Conservation (phyloP, 2,888 invertebrate species). For the Luperina nickerlii region DNA sequence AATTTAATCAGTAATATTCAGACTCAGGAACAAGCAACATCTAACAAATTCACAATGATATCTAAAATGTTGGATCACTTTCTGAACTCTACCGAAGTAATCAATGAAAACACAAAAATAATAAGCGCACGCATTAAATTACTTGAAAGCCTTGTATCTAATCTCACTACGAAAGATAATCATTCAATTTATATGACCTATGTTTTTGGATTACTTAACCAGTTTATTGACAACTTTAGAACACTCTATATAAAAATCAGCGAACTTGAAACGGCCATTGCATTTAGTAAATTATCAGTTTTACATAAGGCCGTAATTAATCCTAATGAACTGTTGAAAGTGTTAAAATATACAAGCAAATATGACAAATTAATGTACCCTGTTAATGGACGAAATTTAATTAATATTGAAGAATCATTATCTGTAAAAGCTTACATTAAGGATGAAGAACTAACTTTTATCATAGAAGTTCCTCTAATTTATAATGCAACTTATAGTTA, state of each 20-base stretch:
- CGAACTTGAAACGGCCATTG: background rate
- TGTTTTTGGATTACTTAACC: no score
- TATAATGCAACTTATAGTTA: background rate
- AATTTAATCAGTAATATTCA: no score
- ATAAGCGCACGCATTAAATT: no score
- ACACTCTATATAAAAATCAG: no score
- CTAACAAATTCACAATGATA: no score
- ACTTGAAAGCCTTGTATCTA: no score
- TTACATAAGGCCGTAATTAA: slow-evolving; percentile 1
- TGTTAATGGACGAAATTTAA: background rate
- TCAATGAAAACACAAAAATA: no score
- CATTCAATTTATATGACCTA: background rate
- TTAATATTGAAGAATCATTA: background rate
- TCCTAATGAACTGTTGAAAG: background rate
- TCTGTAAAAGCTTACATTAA: slow-evolving; percentile 9
- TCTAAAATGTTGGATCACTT: no score
- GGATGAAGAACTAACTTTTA: background rate
- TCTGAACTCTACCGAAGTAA: no score
- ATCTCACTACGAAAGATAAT: background rate
- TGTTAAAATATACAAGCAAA: background rate
- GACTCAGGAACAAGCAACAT: no score
- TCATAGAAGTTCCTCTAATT: background rate
- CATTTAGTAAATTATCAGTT: background rate
- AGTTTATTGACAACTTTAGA: no score
- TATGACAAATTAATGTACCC: background rate